phyloP scores from a whole-genome alignment of 2,888 invertebrate species.

The Amiota minor region DNA sequence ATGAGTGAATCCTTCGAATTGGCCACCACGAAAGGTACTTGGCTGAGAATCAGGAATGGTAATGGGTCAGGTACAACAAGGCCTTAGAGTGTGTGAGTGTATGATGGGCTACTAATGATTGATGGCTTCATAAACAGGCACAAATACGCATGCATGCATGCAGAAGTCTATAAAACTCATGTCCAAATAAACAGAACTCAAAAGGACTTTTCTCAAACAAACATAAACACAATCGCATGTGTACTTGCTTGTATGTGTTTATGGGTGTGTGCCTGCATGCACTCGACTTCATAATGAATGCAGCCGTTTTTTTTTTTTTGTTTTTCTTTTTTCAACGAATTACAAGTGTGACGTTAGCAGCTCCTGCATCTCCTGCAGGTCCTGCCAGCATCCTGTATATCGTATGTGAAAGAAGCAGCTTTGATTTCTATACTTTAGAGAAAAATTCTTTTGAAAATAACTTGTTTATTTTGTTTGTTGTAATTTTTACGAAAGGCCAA shows the following conservation, averaged over 20 bases:
- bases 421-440: conserved; percentile 19
- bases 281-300: conserved; percentile 54
- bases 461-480: conserved; percentile 40
- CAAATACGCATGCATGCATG: conserved; percentile 26
- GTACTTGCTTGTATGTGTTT: conserved; percentile 22
- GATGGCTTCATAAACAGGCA: conserved; percentile 53
- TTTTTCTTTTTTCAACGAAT: conserved; percentile 17
- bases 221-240: conserved; percentile 52
- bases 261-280: conserved; percentile 40
- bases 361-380: neutral
- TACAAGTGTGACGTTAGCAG: conserved; percentile 17
- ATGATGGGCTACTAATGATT: conserved; percentile 50
- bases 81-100: too few species aligned
- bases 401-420: neutral
- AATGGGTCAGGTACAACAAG: too few species aligned
- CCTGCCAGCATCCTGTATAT: too few species aligned
- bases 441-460: conserved; percentile 46
- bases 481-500: neutral
- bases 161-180: conserved; percentile 4
- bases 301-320: conserved; percentile 29
- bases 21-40: too few species aligned
- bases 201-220: conserved; percentile 58
- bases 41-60: too few species aligned
- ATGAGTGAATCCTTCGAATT: too few species aligned
- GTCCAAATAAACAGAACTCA: conserved; percentile 36